Evolutionary conservation across 2,888 invertebrate genomes (phyloP).

Genomic region (Villa cingulata): DNA sequence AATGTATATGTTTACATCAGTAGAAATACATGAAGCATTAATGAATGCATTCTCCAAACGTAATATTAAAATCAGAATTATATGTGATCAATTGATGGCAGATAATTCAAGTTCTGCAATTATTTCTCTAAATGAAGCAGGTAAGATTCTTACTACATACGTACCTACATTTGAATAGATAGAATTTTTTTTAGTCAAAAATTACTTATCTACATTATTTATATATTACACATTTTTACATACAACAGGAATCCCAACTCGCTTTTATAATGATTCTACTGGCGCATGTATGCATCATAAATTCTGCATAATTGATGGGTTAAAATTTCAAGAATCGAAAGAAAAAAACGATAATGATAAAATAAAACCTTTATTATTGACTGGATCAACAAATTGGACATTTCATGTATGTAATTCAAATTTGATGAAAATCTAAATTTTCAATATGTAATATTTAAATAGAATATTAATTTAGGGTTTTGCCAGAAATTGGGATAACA

Average conservation of each 20-base stretch:
- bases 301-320: background rate
- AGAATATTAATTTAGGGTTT: background rate
- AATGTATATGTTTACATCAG: conserved; percentile 12
- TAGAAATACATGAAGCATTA: conserved; percentile 4
- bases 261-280: background rate
- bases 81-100: conserved; percentile 11
- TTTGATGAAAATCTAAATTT: background rate
- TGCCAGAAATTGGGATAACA: background rate
- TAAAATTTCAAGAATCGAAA: background rate
- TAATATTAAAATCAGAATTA: conserved; percentile 9
- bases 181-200: background rate
- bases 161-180: too few relatives aligned
- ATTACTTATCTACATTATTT: background rate
- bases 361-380: background rate
- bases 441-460: background rate
- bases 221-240: background rate
- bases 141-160: background rate
- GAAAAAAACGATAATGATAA: background rate
- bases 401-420: background rate
- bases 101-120: conserved; percentile 7
- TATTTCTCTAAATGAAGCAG: conserved; percentile 8
- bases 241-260: background rate
- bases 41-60: conserved; percentile 7
- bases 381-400: background rate
- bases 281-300: background rate